Evolutionary conservation across 2,888 invertebrate species (phyloP), one percentile per base, ranked within the genome.

Genomic region (Steinernema hermaphroditum): DNA sequence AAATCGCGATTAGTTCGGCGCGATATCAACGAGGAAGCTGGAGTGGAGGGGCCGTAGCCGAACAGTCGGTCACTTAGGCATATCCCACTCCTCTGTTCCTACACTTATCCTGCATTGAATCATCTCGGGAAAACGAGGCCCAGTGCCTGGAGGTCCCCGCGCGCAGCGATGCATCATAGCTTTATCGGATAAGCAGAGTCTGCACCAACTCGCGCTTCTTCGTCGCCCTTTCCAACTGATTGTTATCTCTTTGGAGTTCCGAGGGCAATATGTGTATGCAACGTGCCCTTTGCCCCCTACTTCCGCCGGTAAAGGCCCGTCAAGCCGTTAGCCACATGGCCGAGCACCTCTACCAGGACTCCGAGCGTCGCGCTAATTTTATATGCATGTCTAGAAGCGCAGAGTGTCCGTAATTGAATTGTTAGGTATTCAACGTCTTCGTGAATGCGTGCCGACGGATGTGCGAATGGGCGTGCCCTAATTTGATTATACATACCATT

Each of bases 171-270:
- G 62, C 62, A 62, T 62, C 62, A 62, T 62, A 29, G 62, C 62
- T 62, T 62, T 62, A 62, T 62, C 62, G 62, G 62, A 62, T 62
- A 62, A 62, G 62, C 62, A 62, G 27, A 62, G 62, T 62, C 62
- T 24, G 62, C 27, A 34, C 62, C 16, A 29, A 19, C 62, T 27
- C 32, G 32, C 34, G 29, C 32, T 62, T 62, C 29, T 29, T 62
- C 16, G 29, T 16, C n/a, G 12, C 62, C 37, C 27, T 62, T 32
- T 4, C 4, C 4, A 4, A 62, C 16, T 62, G 62, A 62, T 62
- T 62, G 62, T 62, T 62, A 62, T 62, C 62, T 62, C 62, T 62
- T 62, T 34, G 29, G 1, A 27, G 16, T 16, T 46, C 29, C 16
- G 62, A 62, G 62, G 32, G 29, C 62, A 29, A 46, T 29, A 27